Conservation (phyloP, 2,797 vertebrate genomes). For the Pempheris klunzingeri region DNA sequence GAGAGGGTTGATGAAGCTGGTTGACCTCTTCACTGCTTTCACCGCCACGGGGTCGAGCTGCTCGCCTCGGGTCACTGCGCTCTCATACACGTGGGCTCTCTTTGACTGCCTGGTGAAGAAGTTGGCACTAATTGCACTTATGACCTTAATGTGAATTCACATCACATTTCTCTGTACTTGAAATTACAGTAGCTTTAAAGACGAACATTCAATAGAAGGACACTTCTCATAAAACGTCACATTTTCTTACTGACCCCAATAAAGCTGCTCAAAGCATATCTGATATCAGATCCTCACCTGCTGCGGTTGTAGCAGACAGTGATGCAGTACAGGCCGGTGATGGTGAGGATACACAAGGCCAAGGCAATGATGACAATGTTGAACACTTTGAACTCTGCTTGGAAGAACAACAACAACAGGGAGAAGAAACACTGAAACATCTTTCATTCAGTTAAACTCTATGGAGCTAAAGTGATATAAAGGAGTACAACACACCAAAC, state of each 20-base stretch:
- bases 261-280: background rate
- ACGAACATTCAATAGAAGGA: background rate
- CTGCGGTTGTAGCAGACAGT: constrained; percentile 75
- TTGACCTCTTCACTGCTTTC: constrained; percentile 75
- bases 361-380: constrained; percentile 76
- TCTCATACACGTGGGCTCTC: constrained; percentile 79
- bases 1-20: constrained; percentile 79
- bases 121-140: constrained; percentile 25
- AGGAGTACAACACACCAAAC: constrained; percentile 71
- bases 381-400: constrained; percentile 79
- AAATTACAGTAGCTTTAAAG: background rate
- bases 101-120: constrained; percentile 72
- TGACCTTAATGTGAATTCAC: background rate
- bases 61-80: constrained; percentile 62
- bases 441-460: background rate
- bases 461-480: background rate
- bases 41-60: constrained; percentile 61
- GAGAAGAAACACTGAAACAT: background rate
- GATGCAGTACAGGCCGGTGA: constrained; percentile 75
- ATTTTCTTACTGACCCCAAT: background rate
- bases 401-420: constrained; percentile 14
- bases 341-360: constrained; percentile 75
- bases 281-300: constrained; percentile 69
- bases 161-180: background rate
- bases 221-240: background rate